Evolutionary conservation across 2,113 vertebrate species (phyloP).

Genomic region (Propithecus coquereli): DNA sequence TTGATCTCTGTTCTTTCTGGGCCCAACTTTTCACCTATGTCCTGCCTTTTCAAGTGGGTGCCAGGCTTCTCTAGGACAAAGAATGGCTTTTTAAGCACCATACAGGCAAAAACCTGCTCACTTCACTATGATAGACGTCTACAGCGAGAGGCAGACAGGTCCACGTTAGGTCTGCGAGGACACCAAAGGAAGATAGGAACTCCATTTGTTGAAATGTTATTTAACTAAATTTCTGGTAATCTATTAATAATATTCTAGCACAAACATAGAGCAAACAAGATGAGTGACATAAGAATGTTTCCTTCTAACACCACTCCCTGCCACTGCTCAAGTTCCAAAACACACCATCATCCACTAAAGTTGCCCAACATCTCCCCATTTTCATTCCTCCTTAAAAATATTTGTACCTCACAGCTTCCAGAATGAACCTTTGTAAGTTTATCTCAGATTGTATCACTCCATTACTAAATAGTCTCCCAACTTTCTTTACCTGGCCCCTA

Average conservation of each 20-base stretch:
- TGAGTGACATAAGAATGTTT: neutral
- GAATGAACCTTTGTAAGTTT: neutral
- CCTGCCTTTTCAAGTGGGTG: neutral
- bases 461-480: neutral
- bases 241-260: neutral
- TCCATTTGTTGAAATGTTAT: neutral
- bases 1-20: neutral
- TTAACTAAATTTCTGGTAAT: neutral
- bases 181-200: neutral
- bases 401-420: neutral
- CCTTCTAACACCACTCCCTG: neutral
- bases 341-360: too few relatives aligned
- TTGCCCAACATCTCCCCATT: neutral
- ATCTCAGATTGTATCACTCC: neutral
- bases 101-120: neutral
- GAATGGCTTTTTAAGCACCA: accelerated
- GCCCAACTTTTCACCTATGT: neutral
- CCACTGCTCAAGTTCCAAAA: neutral
- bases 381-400: neutral
- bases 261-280: neutral
- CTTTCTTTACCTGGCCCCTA: neutral
- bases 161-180: accelerated
- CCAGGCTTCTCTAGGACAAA: neutral
- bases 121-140: accelerated
- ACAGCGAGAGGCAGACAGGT: neutral